These are phyloP conservation scores for Hylyphantes graminicola DNA, from an alignment of 1,140 invertebrate species.

Conservation along the genomic window DNA sequence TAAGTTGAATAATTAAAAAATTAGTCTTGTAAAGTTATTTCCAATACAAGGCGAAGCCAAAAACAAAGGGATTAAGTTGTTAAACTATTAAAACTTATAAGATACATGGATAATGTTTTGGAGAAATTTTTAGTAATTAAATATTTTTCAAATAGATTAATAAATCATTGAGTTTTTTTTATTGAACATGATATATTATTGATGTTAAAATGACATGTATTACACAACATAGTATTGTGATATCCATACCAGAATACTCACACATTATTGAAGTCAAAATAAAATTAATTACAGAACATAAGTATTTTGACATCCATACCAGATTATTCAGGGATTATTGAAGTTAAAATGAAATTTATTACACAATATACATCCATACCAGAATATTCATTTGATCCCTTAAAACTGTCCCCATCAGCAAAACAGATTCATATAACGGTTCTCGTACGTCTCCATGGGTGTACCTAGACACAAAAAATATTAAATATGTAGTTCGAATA, in stretches of 20 bases:
- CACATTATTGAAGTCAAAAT: neutral
- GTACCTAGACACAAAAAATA: constrained; percentile 2
- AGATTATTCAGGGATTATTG: neutral
- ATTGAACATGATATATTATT: neutral
- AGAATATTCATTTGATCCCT: constrained; percentile 28
- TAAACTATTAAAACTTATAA: too few species aligned
- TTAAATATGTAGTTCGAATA: too few species aligned
- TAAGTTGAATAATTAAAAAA: too few species aligned
- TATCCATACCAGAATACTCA: neutral
- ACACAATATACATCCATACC: neutral
- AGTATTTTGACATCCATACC: neutral
- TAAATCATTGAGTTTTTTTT: neutral
- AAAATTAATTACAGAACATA: neutral
- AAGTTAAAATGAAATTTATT: neutral
- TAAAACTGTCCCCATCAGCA: constrained; percentile 5
- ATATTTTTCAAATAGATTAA: neutral
- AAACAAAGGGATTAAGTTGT: too few species aligned
- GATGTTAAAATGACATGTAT: neutral
- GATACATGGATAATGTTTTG: too few species aligned
- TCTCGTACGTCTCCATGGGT: neutral
- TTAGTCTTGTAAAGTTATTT: too few species aligned
- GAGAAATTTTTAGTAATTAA: neutral
- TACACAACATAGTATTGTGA: neutral
- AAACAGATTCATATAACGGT: neutral
- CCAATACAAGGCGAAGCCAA: too few species aligned